These are phyloP conservation scores for Zaprionus lineosus DNA, from an alignment of 2,888 invertebrate species.

Conservation along the genomic window DNA sequence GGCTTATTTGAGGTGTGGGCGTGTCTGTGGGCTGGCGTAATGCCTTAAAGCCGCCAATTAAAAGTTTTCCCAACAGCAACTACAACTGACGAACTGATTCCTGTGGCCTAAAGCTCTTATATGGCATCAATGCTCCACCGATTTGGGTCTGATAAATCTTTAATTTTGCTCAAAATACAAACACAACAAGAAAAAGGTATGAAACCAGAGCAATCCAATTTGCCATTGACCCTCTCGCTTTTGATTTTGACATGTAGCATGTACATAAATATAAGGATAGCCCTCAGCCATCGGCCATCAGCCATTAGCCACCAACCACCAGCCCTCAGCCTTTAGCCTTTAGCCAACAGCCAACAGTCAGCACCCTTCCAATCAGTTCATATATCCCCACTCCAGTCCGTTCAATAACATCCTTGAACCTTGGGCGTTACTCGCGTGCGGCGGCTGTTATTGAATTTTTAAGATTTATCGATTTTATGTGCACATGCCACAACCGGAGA, in stretches of 20 bases:
- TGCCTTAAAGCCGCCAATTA: conserved; percentile 73
- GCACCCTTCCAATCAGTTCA: too few species aligned
- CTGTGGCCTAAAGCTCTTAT: conserved; percentile 10
- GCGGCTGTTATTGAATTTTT: conserved; percentile 75
- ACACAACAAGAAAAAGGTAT: conserved; percentile 1
- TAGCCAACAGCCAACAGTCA: too few species aligned
- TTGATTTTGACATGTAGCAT: conserved; percentile 43
- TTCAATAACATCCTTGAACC: background rate
- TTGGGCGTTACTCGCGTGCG: conserved; percentile 50
- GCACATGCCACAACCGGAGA: conserved; percentile 30
- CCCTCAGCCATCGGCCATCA: too few species aligned
- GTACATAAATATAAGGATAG: conserved; percentile 12
- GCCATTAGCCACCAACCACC: too few species aligned
- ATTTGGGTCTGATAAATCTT: conserved; percentile 65
- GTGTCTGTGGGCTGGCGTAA: conserved; percentile 38
- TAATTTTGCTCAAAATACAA: conserved; percentile 40
- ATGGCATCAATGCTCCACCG: conserved; percentile 10
- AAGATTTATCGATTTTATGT: conserved; percentile 75
- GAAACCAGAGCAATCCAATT: conserved; percentile 48
- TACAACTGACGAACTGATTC: conserved; percentile 15
- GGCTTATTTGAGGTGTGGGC: conserved; percentile 37
- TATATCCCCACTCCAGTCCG: too few species aligned
- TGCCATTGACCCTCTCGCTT: conserved; percentile 69
- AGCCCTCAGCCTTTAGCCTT: too few species aligned
- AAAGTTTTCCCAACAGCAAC: conserved; percentile 57